Percentiles rank a stretch among this genome's conserved stretches.
phyloP scores from a whole-genome alignment of 2,888 invertebrate species.

The Pseudococcus jackbeardsleyi region DNA sequence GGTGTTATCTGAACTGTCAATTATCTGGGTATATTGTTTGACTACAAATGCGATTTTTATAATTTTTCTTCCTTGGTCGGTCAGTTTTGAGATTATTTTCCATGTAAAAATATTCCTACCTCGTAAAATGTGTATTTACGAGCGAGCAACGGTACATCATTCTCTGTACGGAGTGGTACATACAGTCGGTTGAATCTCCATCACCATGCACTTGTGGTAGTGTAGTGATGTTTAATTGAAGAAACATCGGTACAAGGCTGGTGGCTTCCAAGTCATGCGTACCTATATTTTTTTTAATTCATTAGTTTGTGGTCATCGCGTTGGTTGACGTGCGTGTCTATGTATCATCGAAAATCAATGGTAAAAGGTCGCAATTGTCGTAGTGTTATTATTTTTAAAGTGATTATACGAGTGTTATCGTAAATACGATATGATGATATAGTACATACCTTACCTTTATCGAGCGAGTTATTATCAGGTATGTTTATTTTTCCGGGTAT shows the following conservation, averaged over 20 bases:
- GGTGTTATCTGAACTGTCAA: neutral
- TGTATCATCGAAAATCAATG: constrained; percentile 37
- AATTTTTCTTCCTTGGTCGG: too few relatives aligned
- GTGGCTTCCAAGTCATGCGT: constrained; percentile 50
- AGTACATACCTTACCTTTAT: neutral
- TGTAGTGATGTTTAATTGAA: constrained; percentile 53
- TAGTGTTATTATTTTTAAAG: neutral
- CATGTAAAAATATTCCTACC: too few relatives aligned
- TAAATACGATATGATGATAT: constrained; percentile 15
- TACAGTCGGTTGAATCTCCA: neutral
- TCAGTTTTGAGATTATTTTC: too few relatives aligned
- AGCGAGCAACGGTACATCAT: neutral
- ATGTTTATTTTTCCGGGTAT: neutral
- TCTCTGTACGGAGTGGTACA: constrained; percentile 16
- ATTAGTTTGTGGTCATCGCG: constrained; percentile 59
- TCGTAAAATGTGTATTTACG: too few relatives aligned
- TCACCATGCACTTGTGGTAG: constrained; percentile 7
- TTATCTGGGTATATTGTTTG: neutral
- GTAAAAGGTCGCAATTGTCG: neutral
- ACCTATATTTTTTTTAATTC: constrained; percentile 36
- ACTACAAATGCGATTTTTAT: too few relatives aligned
- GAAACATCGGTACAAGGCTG: constrained; percentile 58
- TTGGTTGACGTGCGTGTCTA: constrained; percentile 50
- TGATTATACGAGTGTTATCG: neutral
- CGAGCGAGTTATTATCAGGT: neutral